Conservation (phyloP, 2,113 vertebrate species). For the Grammomys surdaster region DNA sequence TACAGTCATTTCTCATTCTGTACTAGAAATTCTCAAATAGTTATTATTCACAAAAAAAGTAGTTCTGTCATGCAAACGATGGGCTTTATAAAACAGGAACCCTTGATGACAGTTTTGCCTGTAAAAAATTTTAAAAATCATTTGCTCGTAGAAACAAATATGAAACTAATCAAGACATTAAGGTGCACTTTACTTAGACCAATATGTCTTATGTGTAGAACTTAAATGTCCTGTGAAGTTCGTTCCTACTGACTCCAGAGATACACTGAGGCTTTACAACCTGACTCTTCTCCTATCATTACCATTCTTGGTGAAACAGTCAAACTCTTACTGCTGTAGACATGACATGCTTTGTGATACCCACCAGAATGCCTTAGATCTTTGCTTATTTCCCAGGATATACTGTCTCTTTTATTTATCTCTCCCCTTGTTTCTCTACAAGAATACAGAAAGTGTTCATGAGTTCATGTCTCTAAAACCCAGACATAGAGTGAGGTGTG, state of each 20-base stretch:
- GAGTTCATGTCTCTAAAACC: not conserved
- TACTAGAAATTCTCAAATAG: not conserved
- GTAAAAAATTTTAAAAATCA: not conserved
- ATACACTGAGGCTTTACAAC: rapidly evolving
- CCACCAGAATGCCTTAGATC: rapidly evolving
- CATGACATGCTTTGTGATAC: rapidly evolving
- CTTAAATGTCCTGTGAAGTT: not conserved
- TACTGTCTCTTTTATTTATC: not conserved
- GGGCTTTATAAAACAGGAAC: not conserved
- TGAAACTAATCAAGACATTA: not conserved
- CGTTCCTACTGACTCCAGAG: not conserved
- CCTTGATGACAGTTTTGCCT: not conserved
- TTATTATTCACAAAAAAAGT: not conserved
- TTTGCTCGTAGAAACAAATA: not conserved
- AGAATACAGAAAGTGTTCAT: not conserved
- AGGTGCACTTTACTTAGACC: not conserved
- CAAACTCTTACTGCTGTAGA: not conserved
- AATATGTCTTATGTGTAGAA: not conserved
- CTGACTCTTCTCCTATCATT: not conserved
- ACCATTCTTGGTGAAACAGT: not conserved
- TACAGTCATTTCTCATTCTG: not conserved
- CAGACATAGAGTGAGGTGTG: not conserved
- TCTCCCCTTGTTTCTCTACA: not conserved
- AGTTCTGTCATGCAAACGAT: not conserved
- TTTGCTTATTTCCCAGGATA: not conserved